phyloP scores from a whole-genome alignment of 2,113 vertebrate species.

The Todiramphus saurophagus region DNA sequence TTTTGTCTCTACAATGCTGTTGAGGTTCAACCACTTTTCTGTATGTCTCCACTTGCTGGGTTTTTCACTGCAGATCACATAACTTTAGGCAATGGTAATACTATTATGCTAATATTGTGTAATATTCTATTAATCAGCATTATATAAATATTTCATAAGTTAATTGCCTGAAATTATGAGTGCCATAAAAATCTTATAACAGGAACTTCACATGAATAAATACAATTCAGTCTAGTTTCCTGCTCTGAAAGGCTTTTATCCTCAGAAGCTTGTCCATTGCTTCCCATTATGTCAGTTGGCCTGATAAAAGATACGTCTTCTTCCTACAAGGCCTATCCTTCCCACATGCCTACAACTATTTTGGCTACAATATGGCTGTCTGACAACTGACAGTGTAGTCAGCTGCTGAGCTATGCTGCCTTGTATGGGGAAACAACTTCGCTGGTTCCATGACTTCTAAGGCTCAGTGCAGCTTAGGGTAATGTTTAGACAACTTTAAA shows the following conservation, averaged over 20 bases:
- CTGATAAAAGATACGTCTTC: background rate
- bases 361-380: background rate
- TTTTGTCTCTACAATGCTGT: background rate
- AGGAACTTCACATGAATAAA: background rate
- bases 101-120: background rate
- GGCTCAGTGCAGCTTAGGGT: background rate
- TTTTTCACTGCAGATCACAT: background rate
- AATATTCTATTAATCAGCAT: background rate
- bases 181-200: background rate
- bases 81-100: background rate
- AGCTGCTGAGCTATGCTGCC: background rate
- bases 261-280: background rate
- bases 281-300: background rate
- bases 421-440: background rate
- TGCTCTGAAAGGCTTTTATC: background rate
- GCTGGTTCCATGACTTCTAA: background rate
- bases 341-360: background rate
- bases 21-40: background rate
- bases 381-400: background rate
- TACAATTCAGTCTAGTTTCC: background rate
- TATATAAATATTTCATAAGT: background rate
- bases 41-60: background rate
- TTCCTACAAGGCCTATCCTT: background rate
- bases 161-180: background rate
- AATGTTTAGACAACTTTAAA: background rate